These are phyloP conservation scores for Malacoctenus gilli DNA, from an alignment of 2,797 vertebrate species.

Conservation along the genomic window DNA sequence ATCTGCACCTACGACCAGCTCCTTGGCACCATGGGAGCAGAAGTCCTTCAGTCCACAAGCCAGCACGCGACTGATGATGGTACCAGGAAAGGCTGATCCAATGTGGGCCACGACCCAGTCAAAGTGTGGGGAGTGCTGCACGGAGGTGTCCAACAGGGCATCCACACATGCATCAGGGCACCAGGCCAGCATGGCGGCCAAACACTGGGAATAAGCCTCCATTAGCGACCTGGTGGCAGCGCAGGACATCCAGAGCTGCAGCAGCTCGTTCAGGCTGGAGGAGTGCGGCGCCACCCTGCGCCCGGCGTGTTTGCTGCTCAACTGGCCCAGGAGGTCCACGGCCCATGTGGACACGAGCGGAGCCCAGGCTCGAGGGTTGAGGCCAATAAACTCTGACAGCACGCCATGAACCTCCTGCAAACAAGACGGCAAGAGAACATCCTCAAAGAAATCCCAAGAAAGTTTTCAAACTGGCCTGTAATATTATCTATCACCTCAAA, in stretches of 20 bases:
- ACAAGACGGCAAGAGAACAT: slow-evolving; percentile 9
- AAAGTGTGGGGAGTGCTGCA: slow-evolving; percentile 94
- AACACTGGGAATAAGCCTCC: slow-evolving; percentile 94
- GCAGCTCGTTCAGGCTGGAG: slow-evolving; percentile 89
- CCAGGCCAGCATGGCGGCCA: slow-evolving; percentile 89
- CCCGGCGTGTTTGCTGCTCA: slow-evolving; percentile 92
- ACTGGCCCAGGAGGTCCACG: slow-evolving; percentile 92
- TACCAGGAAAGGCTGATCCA: slow-evolving; percentile 94
- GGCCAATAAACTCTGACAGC: slow-evolving; percentile 86
- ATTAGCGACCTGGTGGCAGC: slow-evolving; percentile 89
- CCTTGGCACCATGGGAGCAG: slow-evolving; percentile 85
- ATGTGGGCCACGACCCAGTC: slow-evolving; percentile 99
- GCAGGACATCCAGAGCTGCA: slow-evolving; percentile 96
- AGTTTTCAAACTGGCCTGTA: background rate
- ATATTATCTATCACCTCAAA: too few relatives aligned
- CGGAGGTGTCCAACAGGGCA: slow-evolving; percentile 91
- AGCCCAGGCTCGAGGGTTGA: slow-evolving; percentile 92
- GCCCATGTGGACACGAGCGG: slow-evolving; percentile 92
- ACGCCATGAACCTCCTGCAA: slow-evolving; percentile 86
- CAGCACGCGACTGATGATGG: slow-evolving; percentile 93
- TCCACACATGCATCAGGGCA: slow-evolving; percentile 96
- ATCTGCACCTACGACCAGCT: slow-evolving; percentile 69
- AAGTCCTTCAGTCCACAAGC: slow-evolving; percentile 96
- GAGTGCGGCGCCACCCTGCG: slow-evolving; percentile 88
- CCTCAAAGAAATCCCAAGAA: too few relatives aligned